Base-by-base conservation (phyloP, 2,113 vertebrate genomes). In the Heterocephalus glaber region DNA sequence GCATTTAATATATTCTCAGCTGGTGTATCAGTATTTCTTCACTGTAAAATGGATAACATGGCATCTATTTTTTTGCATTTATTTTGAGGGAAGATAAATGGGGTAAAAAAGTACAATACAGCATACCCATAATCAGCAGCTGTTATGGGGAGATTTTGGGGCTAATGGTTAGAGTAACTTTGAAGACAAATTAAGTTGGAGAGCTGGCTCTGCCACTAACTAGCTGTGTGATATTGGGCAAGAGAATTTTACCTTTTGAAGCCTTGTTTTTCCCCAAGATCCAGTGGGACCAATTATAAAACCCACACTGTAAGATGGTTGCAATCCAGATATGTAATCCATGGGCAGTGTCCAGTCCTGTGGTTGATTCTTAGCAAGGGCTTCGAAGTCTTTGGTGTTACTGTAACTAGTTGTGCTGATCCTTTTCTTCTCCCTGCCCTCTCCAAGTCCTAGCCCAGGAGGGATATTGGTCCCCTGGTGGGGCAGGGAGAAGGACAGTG, bases 371-470 rank as follows among this genome's bases (percentile, higher is more conserved):
- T 86, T 30, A 52, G 38, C 19, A 6, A 82, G 70, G 41, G 68
- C 68, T 83, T 74, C 49, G 6, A 24, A n/a, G 33, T 33, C 83
- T 41, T 22, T 26, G 28, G 28, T 17, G 3, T 38, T 54, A 19
- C 61, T 81, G 1, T 60, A 5, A 7, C 16, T 14, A 1, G 2
- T 6, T 1, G 3, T 44, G 2, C 1, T 52, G 9, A 30, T 72
- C 49, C 30, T 47, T 93, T 38, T 38, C 8, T 80, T 63, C 63
- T 61, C 35, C 17, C 74, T 79, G 80, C 35, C 38, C 68, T n/a
- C 38, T 76, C 8, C 35, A 33, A 68, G 19, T 24, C 14, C 47
- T 47, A n/a, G 38, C 66, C 17, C 41, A 77, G 79, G 52, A 60
- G 65, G 82, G 49, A 56, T 14, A 10, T 52, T 24, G 33, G 54